Base-by-base conservation (phyloP, 2,888 invertebrate genomes). In the Myathropa florea region DNA sequence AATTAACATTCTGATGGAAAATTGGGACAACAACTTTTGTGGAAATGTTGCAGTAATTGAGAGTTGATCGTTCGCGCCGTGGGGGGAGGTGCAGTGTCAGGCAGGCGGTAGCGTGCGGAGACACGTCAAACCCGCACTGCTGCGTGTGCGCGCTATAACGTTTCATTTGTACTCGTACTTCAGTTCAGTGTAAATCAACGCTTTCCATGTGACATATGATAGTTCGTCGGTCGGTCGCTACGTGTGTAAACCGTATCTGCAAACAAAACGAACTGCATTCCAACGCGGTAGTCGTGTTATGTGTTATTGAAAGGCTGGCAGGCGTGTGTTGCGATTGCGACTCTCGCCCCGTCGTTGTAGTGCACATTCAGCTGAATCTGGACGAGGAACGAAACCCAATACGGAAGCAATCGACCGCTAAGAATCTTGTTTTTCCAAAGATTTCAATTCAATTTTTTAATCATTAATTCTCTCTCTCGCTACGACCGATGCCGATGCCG, bases 351-450 rank as follows among this genome's bases (percentile, higher is more conserved):
- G 14, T 61, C 61, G 57, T 18, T 4, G 33, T 46, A 7, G 67
- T 39, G 12, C 53, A 68, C 55, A 46, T 68, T 59, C 46, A 46
- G 39, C 71, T 28, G 80, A 63, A 77, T 73, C 81, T 72, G 84
- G 76, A 80, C 81, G 76, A 72, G 59, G 65, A 70, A 71, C 81
- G 91, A 90, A 90, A 91, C 90, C 90, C 90, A 90, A 91, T 91
- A 90, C 91, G 90, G 89, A 91, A 89, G 89, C 89, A 68, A 85
- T 84, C 80, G 83, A 88, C 88, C 79, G 86, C 88, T 88, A 88
- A 88, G 88, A 88, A 88, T 88, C 88, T 81, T 84, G 89, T 88
- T 88, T 87, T 88, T 87, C 88, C 88, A 86, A 86, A 83, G 86
- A 86, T 86, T 86, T 83, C 86, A 82, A 83, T 83, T 83, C 86